phyloP scores from a whole-genome alignment of 2,797 vertebrate species.

The Chelonia mydas region DNA sequence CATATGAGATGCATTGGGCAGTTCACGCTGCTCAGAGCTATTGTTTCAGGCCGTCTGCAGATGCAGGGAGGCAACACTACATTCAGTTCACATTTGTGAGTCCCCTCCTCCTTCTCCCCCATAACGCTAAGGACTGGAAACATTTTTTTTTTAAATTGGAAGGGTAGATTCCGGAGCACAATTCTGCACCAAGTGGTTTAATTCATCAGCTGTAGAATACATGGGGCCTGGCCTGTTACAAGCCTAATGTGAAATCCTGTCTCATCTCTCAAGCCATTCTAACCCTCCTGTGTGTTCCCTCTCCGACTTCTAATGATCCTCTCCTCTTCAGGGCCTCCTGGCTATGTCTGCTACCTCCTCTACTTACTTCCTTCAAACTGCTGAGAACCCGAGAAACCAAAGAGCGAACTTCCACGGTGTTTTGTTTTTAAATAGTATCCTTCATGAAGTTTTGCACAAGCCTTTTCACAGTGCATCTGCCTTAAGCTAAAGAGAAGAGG shows the following conservation, averaged over 20 bases:
- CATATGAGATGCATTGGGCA: slow-evolving; percentile 20
- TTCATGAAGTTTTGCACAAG: slow-evolving; percentile 21
- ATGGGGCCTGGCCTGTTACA: neutral
- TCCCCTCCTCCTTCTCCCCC: neutral
- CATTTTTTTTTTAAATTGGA: neutral
- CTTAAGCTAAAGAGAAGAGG: slow-evolving; percentile 14
- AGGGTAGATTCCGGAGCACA: neutral
- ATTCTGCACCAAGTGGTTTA: neutral
- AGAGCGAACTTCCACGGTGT: neutral
- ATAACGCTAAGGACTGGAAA: neutral
- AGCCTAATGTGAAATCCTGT: neutral
- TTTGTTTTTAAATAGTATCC: slow-evolving; percentile 1
- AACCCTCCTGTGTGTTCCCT: neutral
- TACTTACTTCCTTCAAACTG: slow-evolving; percentile 19
- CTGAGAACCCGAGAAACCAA: slow-evolving; percentile 43
- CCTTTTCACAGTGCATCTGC: neutral
- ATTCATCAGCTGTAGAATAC: neutral
- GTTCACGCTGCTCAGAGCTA: slow-evolving; percentile 9
- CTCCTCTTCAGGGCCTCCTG: slow-evolving; percentile 48
- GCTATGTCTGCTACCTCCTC: slow-evolving; percentile 6
- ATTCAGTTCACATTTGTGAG: neutral
- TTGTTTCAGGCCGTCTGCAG: slow-evolving; percentile 18
- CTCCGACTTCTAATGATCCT: slow-evolving; percentile 9
- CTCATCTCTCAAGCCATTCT: slow-evolving; percentile 39
- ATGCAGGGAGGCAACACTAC: neutral